These are phyloP conservation scores for Temnothorax rugatulus DNA, from an alignment of 2,888 invertebrate genomes.

Conservation along the genomic window DNA sequence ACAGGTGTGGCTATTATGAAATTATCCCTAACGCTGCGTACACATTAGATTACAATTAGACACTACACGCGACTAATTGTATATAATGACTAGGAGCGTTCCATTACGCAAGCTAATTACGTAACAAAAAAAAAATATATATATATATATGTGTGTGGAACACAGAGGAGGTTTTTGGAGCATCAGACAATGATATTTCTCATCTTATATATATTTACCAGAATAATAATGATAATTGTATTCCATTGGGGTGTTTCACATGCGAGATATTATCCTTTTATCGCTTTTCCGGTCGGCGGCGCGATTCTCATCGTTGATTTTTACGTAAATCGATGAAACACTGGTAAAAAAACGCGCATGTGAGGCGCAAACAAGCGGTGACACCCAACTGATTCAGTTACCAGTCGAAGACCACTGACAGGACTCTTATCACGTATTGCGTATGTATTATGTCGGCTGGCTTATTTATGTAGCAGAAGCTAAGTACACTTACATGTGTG, in stretches of 20 bases:
- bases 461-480: slow-evolving; percentile 63
- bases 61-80: slow-evolving; percentile 15
- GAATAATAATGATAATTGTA: slow-evolving; percentile 44
- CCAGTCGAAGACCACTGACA: slow-evolving; percentile 79
- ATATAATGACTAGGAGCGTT: not conserved
- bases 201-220: not conserved
- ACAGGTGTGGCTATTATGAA: slow-evolving; percentile 55
- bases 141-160: not conserved
- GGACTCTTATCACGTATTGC: slow-evolving; percentile 75
- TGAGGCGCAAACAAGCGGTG: slow-evolving; percentile 71
- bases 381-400: slow-evolving; percentile 80
- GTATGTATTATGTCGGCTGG: slow-evolving; percentile 61
- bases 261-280: slow-evolving; percentile 1
- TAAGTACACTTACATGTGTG: slow-evolving; percentile 57
- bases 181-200: not conserved
- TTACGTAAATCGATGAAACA: not conserved
- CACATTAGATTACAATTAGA: slow-evolving; percentile 31
- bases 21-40: slow-evolving; percentile 18
- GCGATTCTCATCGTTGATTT: not conserved
- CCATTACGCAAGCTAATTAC: slow-evolving; percentile 13
- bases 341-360: slow-evolving; percentile 4
- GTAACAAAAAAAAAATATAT: slow-evolving; percentile 14
- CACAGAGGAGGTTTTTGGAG: not conserved
- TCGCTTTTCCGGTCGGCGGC: not conserved
- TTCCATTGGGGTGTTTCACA: slow-evolving; percentile 56